Conservation (phyloP, 2,113 vertebrate species). For the Petrocephalus zakoni region DNA sequence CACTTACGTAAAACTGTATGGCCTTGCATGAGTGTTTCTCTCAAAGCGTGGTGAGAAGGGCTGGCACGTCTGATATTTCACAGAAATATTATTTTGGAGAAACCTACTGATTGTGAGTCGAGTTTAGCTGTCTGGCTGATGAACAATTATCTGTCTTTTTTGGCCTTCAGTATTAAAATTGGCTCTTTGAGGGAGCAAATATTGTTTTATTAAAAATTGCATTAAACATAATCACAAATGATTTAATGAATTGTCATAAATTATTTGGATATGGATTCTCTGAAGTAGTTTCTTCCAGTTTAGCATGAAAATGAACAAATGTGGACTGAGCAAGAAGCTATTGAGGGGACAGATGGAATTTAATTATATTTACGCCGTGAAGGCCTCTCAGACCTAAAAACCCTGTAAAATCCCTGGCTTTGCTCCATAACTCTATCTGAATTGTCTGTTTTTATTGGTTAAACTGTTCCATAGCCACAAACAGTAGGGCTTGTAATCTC, state of each 20-base stretch:
- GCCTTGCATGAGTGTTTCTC: not conserved
- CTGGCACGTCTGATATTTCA: not conserved
- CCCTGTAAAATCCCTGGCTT: not conserved
- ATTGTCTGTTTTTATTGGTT: not conserved
- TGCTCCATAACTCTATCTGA: not conserved
- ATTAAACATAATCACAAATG: slow-evolving; percentile 2
- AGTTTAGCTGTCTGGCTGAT: slow-evolving; percentile 15
- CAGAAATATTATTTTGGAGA: not conserved
- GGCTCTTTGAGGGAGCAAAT: not conserved
- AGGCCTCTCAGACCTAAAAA: not conserved
- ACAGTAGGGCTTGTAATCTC: not conserved
- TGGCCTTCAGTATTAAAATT: not conserved
- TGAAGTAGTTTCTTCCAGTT: not conserved
- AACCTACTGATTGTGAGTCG: slow-evolving; percentile 3
- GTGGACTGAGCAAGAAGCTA: not conserved
- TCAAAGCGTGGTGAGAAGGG: not conserved
- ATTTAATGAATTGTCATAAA: slow-evolving; percentile 14
- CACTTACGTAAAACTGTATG: not conserved
- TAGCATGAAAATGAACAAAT: not conserved
- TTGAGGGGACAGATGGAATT: not conserved
- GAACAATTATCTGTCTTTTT: slow-evolving; percentile 14
- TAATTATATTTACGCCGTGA: not conserved
- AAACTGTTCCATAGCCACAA: not conserved
- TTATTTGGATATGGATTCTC: slow-evolving; percentile 4
- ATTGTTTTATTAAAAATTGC: slow-evolving; percentile 12